These are phyloP conservation scores for Megaceryle alcyon DNA, from an alignment of 2,797 vertebrate genomes.

Conservation along the genomic window DNA sequence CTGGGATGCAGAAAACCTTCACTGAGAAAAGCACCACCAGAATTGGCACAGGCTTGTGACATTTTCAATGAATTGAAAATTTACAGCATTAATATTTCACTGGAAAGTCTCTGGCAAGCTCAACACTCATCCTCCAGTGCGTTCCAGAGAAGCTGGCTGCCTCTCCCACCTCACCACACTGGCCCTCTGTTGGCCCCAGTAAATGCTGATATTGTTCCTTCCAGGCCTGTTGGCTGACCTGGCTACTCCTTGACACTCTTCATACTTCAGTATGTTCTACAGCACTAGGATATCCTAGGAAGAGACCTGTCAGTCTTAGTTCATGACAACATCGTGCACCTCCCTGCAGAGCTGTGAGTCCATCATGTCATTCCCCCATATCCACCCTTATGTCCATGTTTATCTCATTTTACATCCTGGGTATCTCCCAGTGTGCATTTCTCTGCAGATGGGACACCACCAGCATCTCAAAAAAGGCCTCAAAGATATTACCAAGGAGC, in stretches of 20 bases:
- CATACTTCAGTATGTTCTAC: background rate
- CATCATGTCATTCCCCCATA: background rate
- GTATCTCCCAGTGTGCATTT: background rate
- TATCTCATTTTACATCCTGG: background rate
- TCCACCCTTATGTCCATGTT: background rate
- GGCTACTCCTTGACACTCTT: background rate
- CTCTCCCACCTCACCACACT: background rate
- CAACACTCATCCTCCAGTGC: background rate
- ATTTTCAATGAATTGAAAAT: background rate
- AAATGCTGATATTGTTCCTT: background rate
- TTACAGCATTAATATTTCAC: background rate
- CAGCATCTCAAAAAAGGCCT: background rate
- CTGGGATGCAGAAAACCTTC: background rate
- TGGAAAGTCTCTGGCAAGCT: background rate
- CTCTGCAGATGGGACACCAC: background rate
- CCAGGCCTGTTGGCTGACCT: background rate
- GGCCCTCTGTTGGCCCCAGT: background rate
- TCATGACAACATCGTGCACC: rapidly evolving
- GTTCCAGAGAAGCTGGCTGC: background rate
- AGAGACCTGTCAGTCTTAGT: background rate
- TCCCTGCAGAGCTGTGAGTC: background rate
- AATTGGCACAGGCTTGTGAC: background rate
- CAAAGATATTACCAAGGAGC: background rate
- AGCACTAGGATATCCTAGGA: background rate
- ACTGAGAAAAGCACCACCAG: background rate